phyloP scores from a whole-genome alignment of 1,140 invertebrate genomes.

The Drosophila santomea region DNA sequence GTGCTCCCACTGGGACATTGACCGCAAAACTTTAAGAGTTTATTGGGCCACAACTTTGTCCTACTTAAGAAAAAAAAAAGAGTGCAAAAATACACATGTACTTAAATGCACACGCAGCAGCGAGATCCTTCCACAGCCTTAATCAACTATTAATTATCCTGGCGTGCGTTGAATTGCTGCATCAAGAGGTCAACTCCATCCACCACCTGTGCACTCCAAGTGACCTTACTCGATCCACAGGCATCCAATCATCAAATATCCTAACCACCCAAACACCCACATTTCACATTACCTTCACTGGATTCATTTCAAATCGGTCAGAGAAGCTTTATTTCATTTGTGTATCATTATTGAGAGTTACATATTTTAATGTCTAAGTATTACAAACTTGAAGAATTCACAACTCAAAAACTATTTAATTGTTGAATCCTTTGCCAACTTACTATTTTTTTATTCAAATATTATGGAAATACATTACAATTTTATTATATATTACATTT shows the following conservation, averaged over 20 bases:
- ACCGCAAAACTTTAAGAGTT: constrained; percentile 46
- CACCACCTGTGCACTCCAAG: constrained; percentile 2
- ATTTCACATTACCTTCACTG: constrained; percentile 8
- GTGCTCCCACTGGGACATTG: constrained; percentile 29
- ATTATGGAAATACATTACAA: too few relatives aligned
- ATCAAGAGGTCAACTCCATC: constrained; percentile 33
- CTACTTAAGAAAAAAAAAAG: constrained; percentile 4
- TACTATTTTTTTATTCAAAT: too few relatives aligned
- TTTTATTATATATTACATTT: too few relatives aligned
- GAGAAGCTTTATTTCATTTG: too few relatives aligned
- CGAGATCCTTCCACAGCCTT: constrained; percentile 30
- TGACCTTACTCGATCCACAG: constrained; percentile 8
- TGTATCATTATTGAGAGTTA: too few relatives aligned
- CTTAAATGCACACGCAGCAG: constrained; percentile 8
- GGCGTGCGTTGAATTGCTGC: constrained; percentile 50
- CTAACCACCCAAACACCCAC: neutral
- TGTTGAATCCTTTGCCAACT: too few relatives aligned
- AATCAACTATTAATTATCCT: constrained; percentile 72
- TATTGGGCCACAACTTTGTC: constrained; percentile 45
- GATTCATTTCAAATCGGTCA: neutral
- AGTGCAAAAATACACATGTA: neutral
- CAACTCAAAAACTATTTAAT: too few relatives aligned
- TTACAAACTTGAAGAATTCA: too few relatives aligned
- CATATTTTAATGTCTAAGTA: too few relatives aligned
- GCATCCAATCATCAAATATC: neutral